Evolutionary conservation across 2,888 invertebrate species (phyloP), one percentile per base, ranked within the genome.

Genomic region (Phalera bucephala): DNA sequence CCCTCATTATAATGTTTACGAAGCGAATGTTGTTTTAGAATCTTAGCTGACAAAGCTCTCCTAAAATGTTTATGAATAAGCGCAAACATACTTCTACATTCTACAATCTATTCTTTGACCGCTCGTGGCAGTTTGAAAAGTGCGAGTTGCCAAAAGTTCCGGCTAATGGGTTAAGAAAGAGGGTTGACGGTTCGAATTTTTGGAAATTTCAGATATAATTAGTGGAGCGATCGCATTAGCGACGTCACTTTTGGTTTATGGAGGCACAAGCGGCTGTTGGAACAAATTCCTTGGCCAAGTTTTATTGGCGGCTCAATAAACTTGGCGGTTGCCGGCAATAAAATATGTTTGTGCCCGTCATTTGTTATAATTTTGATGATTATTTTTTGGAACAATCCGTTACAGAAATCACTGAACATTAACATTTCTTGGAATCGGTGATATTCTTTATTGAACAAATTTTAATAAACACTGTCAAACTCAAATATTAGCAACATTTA

Each of bases 231-330:
- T 82, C 81, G 85, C 83, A 78, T 86, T 82, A 81, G 68, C 59
- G 75, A 71, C 71, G 85, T 87, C 86, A 83, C 76, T 87, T 81
- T 78, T 83, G 73, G 72, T 85, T 87, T 84, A 82, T 76, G 69
- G 70, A 64, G 55, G 64, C 69, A 63, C 57, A 72, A 68, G 54
- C 53, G 36, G 36, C 31, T 36, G 36, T 36, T 40, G 33, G 21
- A 31, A 19, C 31, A 34, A 25, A 40, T 36, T 15, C 44, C 28
- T 4, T 9, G 27, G 72, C 76, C 73, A 60, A 62, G 60, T 63
- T 61, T 71, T 73, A 68, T 69, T 64, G 62, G 60, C 40, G 54
- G 59, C 68, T 70, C 62, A 51, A 64, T 67, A 21, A 55, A 56
- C 45, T 56, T 41, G 20, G 32, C 33, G 31, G 33, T 35, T 61